Conservation (phyloP, 2,113 vertebrate genomes). For the Strix uralensis region DNA sequence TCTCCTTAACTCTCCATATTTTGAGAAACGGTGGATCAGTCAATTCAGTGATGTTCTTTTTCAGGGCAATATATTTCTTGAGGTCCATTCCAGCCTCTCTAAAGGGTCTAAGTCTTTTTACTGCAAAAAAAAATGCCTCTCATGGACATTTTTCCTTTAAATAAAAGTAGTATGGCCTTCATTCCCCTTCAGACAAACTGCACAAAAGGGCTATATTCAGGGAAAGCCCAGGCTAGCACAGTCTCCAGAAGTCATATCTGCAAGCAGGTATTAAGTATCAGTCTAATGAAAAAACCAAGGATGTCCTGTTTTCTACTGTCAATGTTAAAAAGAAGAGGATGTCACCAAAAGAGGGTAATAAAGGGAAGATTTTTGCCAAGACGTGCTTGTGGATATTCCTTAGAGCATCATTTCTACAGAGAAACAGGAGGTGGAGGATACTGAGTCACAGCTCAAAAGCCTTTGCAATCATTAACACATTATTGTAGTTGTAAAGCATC, state of each 20-base stretch:
- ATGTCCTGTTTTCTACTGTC: background rate
- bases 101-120: background rate
- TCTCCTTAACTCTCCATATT: background rate
- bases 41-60: background rate
- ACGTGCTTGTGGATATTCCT: background rate
- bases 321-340: background rate
- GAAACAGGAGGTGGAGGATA: background rate
- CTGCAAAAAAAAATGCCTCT: background rate
- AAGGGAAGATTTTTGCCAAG: background rate
- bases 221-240: background rate
- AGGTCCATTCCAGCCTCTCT: background rate
- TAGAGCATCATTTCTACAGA: background rate
- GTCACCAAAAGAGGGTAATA: background rate
- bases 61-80: background rate
- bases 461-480: background rate
- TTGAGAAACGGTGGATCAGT: background rate
- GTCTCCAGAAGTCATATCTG: background rate
- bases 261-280: background rate
- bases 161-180: background rate
- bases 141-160: background rate
- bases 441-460: background rate
- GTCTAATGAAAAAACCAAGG: background rate
- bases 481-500: background rate
- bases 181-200: background rate
- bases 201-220: background rate